Base-by-base conservation (phyloP, 2,113 vertebrate species). In the Vulpes lagopus region DNA sequence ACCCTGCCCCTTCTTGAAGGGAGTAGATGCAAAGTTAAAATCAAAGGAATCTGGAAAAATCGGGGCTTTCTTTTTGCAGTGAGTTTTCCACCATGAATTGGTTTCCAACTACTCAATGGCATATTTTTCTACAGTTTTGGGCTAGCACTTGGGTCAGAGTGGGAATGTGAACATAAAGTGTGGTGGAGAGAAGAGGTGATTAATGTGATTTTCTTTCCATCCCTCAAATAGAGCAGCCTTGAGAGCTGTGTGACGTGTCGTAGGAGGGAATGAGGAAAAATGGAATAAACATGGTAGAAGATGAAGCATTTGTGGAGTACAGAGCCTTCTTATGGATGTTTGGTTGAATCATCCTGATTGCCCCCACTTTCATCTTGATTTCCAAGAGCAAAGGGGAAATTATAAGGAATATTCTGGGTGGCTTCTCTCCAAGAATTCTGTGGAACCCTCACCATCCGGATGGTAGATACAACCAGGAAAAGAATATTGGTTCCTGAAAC, bases 241-340 rank as follows among this genome's bases (percentile, higher is more conserved):
- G 85, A 82, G 60, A 78, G 16, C 27, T 25, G 7, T 11, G 64
- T 22, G 5, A 14, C 19, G 0, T 1, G 4, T 8, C 8, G 5
- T 2, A 9, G 43, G 3, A 15, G 2, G 4, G 20, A 64, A 59
- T 35, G 8, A 16, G 11, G 8, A 12, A 30, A 11, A 59, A 10
- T 4, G 6, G 43, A 7, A 6, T 32, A 8, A 83, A 35, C 25
- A 19, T 71, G 22, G 30, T 27, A 16, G 43, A 8, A 22, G 15
- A 11, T 3, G 9, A 67, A 64, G 43, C 8, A 1, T 1, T 1
- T 0, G 0, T 4, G 55, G 74, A 65, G 6, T 14, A 8, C 11
- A n/a, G 10, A 25, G 12, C 3, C 23, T 85, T 49, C 8, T 89
- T 59, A 30, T 16, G 30, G 16, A 27, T 30, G 14, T 65, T 85